Conservation (phyloP, 2,797 vertebrate genomes). For the Argentina silus region DNA sequence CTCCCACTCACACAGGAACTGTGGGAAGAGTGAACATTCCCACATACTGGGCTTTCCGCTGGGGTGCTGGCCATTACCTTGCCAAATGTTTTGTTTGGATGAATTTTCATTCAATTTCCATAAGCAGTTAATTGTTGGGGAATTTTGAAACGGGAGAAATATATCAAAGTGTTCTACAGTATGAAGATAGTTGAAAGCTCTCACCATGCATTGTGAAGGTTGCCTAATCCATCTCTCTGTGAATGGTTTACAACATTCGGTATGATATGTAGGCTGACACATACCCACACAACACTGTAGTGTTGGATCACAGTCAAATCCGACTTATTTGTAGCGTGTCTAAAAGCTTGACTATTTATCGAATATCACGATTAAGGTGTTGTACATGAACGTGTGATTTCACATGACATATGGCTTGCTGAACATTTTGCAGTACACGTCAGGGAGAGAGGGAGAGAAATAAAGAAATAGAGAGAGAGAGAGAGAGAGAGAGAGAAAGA, state of each 20-base stretch:
- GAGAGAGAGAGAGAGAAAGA: too few species aligned
- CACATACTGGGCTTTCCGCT: constrained; percentile 49
- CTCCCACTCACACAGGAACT: constrained; percentile 35
- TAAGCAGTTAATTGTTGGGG: constrained; percentile 44
- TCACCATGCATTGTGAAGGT: neutral
- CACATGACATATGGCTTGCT: neutral
- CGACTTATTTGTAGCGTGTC: neutral
- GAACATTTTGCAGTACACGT: neutral
- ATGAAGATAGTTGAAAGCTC: neutral
- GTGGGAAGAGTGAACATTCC: constrained; percentile 38
- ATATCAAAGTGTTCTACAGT: neutral
- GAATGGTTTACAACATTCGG: neutral
- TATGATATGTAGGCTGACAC: neutral
- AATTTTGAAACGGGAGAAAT: constrained; percentile 28
- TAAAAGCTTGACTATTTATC: neutral
- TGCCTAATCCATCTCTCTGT: neutral
- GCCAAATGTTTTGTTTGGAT: constrained; percentile 67
- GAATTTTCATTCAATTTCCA: constrained; percentile 47
- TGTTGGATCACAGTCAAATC: neutral
- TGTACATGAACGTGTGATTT: neutral
- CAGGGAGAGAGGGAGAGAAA: too few species aligned
- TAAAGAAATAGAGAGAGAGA: too few species aligned
- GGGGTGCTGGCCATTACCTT: constrained; percentile 41
- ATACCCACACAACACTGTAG: neutral
- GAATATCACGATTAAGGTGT: neutral